Conservation (phyloP, 2,888 invertebrate genomes). For the Bombylius discolor region DNA sequence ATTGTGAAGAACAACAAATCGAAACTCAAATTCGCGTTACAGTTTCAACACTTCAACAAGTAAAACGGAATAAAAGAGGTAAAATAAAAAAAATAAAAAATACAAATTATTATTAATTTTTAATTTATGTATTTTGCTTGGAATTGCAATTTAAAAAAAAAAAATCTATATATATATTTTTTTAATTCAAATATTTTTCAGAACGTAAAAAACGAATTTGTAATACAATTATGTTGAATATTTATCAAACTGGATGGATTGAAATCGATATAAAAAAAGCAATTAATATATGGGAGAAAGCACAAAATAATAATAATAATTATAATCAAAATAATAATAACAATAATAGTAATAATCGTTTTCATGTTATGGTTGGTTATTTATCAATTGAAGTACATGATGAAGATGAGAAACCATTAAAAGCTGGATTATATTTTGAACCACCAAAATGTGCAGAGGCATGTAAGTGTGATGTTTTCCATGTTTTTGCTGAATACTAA, state of each 20-base stretch:
- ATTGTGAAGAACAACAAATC: constrained; percentile 18
- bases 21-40: constrained; percentile 33
- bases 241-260: constrained; percentile 31
- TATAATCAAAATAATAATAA: not conserved
- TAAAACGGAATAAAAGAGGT: constrained; percentile 29
- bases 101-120: too few species aligned
- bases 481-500: constrained; percentile 12
- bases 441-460: constrained; percentile 36
- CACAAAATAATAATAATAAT: constrained; percentile 13
- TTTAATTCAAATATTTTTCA: constrained; percentile 1
- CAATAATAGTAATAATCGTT: constrained; percentile 13
- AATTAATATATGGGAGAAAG: constrained; percentile 30
- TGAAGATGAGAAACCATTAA: constrained; percentile 31
- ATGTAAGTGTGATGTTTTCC: constrained; percentile 37
- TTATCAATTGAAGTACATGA: constrained; percentile 34
- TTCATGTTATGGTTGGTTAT: constrained; percentile 27
- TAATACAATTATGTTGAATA: constrained; percentile 34
- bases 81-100: not conserved
- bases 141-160: not conserved
- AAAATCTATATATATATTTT: not conserved
- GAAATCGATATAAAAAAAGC: constrained; percentile 34
- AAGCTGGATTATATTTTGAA: constrained; percentile 31
- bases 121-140: not conserved
- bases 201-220: constrained; percentile 34
- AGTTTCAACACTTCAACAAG: constrained; percentile 30